A percentile compares a stretch with the other conserved stretches of the same genome.
Conservation (phyloP, 2,888 invertebrate genomes). For the Ormyrus rosae region DNA sequence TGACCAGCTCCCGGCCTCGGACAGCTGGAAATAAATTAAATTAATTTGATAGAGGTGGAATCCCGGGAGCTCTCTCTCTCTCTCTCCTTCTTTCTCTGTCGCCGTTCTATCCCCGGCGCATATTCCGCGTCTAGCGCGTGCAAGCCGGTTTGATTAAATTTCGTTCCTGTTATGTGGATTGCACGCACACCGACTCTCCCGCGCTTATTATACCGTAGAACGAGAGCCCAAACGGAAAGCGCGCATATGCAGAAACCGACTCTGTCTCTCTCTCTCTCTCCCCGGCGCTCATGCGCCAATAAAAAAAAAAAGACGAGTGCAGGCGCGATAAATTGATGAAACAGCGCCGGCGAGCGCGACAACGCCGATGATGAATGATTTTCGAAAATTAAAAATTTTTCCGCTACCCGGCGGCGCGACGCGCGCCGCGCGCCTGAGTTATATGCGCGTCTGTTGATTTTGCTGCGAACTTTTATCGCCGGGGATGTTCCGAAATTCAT, state of each 20-base stretch:
- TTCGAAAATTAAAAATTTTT: constrained; percentile 53
- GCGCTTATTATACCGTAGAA: constrained; percentile 34
- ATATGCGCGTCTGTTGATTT: constrained; percentile 46
- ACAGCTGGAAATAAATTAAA: constrained; percentile 72
- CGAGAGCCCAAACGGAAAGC: neutral
- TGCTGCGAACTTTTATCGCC: constrained; percentile 23
- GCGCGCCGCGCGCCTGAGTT: constrained; percentile 1
- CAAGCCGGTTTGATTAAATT: constrained; percentile 70
- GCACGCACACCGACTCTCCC: constrained; percentile 19
- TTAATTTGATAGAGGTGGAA: constrained; percentile 72
- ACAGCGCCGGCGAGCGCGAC: constrained; percentile 27
- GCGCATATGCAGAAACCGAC: constrained; percentile 31
- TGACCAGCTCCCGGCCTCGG: constrained; percentile 65
- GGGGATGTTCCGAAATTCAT: constrained; percentile 17
- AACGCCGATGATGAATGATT: constrained; percentile 54
- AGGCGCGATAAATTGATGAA: constrained; percentile 53
- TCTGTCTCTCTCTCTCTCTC: constrained; percentile 8
- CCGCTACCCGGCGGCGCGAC: neutral
- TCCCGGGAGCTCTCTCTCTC: constrained; percentile 56
- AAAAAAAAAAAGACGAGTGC: constrained; percentile 31
- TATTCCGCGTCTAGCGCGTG: constrained; percentile 64
- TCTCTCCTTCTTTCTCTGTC: constrained; percentile 50
- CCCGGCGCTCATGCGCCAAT: constrained; percentile 27
- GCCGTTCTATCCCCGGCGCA: constrained; percentile 60
- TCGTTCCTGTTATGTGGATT: constrained; percentile 66